A percentile compares a stretch with the other conserved stretches of the same genome.
These are phyloP conservation scores for Variabilichromis moorii DNA, from an alignment of 2,113 vertebrate species.

Conservation along the genomic window DNA sequence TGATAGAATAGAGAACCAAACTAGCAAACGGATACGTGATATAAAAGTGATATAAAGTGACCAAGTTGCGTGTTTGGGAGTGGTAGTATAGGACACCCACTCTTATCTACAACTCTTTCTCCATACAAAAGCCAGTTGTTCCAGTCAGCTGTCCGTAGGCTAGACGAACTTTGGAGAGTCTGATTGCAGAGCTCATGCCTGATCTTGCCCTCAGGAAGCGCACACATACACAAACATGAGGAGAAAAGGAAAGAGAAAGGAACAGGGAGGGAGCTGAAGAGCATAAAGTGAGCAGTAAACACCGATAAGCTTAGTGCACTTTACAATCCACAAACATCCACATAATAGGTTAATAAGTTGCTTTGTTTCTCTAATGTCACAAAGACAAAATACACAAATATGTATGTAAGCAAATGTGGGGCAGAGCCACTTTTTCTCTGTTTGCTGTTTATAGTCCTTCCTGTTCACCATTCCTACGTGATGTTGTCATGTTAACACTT, in stretches of 20 bases:
- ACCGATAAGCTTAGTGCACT: constrained; percentile 5
- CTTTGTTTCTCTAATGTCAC: neutral
- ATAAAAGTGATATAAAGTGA: neutral
- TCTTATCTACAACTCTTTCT: neutral
- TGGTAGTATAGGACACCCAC: neutral
- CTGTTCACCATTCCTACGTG: constrained; percentile 22
- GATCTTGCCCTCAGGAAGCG: constrained; percentile 47
- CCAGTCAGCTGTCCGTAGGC: neutral
- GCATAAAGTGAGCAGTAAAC: constrained; percentile 8
- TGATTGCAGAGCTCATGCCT: constrained; percentile 45
- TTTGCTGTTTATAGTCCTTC: neutral
- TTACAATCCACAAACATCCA: neutral
- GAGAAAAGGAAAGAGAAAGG: neutral
- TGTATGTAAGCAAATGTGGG: neutral
- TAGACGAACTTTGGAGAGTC: neutral
- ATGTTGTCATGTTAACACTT: constrained; percentile 23
- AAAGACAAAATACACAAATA: neutral
- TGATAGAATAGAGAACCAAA: neutral
- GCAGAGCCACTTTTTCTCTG: neutral
- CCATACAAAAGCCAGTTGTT: neutral
- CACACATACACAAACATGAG: neutral
- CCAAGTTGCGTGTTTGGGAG: neutral
- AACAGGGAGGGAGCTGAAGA: neutral
- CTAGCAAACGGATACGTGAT: neutral
- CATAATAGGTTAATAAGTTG: neutral